phyloP scores from a whole-genome alignment of 2,113 vertebrate genomes.

The Dipodomys spectabilis region DNA sequence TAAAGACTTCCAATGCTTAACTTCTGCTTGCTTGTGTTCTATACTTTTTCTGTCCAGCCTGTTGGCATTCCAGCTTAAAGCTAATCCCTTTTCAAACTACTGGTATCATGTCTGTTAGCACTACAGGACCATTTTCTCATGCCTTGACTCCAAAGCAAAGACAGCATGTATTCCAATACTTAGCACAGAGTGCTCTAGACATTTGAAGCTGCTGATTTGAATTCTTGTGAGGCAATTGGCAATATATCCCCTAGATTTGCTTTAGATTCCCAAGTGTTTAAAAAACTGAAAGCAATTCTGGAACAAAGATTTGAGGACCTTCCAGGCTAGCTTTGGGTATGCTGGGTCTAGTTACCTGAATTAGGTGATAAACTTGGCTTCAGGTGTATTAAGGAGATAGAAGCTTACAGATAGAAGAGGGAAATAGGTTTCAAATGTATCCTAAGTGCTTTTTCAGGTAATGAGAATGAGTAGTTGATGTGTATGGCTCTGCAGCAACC shows the following conservation, averaged over 20 bases:
- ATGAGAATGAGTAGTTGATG: neutral
- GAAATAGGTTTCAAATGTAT: neutral
- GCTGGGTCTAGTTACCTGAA: neutral
- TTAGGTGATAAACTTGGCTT: neutral
- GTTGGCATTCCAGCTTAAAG: neutral
- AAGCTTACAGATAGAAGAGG: neutral
- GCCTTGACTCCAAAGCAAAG: neutral
- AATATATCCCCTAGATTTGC: rapidly evolving
- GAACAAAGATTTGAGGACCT: neutral
- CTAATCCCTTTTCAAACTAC: neutral
- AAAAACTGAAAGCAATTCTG: neutral
- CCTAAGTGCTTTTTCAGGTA: rapidly evolving
- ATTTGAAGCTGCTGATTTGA: neutral
- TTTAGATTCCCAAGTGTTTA: neutral
- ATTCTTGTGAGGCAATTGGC: neutral
- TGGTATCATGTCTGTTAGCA: too few species aligned
- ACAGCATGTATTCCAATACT: too few species aligned
- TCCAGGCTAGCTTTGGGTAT: neutral
- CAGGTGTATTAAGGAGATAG: neutral
- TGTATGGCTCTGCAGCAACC: rapidly evolving
- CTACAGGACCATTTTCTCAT: neutral
- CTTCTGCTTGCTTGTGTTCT: neutral
- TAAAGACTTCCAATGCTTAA: neutral
- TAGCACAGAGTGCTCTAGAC: neutral
- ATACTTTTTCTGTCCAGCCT: neutral